phyloP scores from a whole-genome alignment of 2,113 vertebrate species.

The Lagopus muta region DNA sequence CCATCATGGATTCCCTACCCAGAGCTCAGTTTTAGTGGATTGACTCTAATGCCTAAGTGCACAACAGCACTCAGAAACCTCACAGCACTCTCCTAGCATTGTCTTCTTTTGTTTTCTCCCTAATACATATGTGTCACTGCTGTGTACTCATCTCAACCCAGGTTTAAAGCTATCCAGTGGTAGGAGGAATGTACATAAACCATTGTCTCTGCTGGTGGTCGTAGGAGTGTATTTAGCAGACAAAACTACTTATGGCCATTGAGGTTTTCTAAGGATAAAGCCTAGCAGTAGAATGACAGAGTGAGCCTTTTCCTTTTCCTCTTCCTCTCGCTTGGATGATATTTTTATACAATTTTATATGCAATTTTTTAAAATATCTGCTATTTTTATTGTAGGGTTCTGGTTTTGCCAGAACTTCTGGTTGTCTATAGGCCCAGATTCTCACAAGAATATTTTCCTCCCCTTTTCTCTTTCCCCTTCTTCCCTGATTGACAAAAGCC shows the following conservation, averaged over 20 bases:
- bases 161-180: neutral
- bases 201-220: neutral
- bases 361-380: conserved; percentile 48
- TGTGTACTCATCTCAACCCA: neutral
- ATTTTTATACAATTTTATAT: conserved; percentile 79
- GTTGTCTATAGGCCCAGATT: conserved; percentile 20
- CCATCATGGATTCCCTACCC: too few relatives aligned
- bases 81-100: neutral
- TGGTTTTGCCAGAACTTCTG: conserved; percentile 42
- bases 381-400: conserved; percentile 69
- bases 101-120: neutral
- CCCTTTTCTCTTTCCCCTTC: neutral
- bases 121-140: accelerated
- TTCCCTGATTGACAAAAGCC: neutral
- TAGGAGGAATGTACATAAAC: neutral
- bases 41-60: accelerated
- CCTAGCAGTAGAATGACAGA: conserved; percentile 22
- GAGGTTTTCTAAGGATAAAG: conserved; percentile 12
- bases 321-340: conserved; percentile 66
- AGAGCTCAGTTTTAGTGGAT: neutral
- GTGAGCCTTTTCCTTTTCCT: conserved; percentile 53
- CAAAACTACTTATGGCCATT: neutral
- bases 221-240: neutral
- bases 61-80: neutral
- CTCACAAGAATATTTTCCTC: neutral